A percentile compares a stretch with the other conserved stretches of the same genome.
Conservation (phyloP, 2,888 invertebrate genomes). For the Zygogramma bicolorata region DNA sequence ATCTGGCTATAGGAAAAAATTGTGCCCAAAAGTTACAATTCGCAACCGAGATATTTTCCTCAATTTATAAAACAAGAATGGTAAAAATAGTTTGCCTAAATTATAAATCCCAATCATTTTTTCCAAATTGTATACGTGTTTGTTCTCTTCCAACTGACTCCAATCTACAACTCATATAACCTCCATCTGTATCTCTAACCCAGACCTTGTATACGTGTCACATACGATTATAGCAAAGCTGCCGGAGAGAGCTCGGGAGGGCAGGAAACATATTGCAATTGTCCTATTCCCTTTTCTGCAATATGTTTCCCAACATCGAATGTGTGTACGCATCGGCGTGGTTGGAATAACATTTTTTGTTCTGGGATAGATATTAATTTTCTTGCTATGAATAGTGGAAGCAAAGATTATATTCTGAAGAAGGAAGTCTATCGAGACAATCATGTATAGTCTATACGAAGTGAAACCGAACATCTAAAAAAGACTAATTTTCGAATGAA, state of each 20-base stretch:
- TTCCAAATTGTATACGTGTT: neutral
- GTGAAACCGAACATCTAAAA: no score
- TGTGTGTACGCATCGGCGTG: conserved; percentile 45
- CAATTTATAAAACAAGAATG: no score
- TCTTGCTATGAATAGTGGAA: neutral
- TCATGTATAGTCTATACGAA: no score
- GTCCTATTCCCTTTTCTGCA: conserved; percentile 47
- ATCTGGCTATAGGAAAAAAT: no score
- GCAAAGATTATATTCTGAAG: neutral
- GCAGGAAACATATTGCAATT: conserved; percentile 56
- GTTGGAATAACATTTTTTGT: conserved; percentile 35
- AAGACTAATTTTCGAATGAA: no score
- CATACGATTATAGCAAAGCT: conserved; percentile 11
- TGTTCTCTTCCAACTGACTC: neutral
- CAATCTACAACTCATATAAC: neutral
- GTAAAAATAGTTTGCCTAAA: no score
- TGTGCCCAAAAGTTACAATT: no score
- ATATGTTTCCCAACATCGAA: conserved; percentile 59
- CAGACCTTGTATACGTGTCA: conserved; percentile 2
- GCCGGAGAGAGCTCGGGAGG: conserved; percentile 21
- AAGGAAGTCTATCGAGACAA: no score
- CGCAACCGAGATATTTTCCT: no score
- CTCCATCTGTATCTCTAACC: neutral
- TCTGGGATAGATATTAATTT: neutral
- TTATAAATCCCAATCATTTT: no score